Evolutionary conservation across 2,888 invertebrate genomes (phyloP), one percentile per base, ranked within the genome.

Genomic region (Clanis bilineata): DNA sequence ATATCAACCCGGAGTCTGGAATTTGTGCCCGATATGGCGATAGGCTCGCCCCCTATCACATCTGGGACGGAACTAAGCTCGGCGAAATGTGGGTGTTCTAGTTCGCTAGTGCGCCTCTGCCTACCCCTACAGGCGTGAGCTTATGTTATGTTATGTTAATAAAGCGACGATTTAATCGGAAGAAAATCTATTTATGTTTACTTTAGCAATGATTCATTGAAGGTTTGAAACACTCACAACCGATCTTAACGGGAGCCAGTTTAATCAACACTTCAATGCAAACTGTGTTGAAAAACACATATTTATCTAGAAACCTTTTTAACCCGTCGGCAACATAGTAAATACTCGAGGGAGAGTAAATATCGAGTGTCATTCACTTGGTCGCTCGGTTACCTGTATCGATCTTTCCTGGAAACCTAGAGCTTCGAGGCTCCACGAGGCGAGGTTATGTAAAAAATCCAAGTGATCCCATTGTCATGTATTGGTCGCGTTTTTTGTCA

Each of bases 401-500:
- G 25, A 47, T 32, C 28, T 51, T 51, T 51, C 51, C 32, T 18
- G 32, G 51, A 51, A 51, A 43, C 38, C 22, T 58, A 61, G 65
- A 66, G 64, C 12, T 25, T 60, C 22, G 62, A 63, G 41, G 61
- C 47, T 45, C 66, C 10, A 43, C 38, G 63, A 57, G 51, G 15
- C 51, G 65, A 61, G 62, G 61, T 58, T 63, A 41, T 41, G 41
- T 21, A 28, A 59, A 59, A 62, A 56, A 60, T 64, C 22, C 22
- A 61, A 58, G 44, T 58, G 60, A 60, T 57, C 58, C 64, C 55
- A 65, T 68, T 68, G 68, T 68, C 58, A 61, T 45, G 5, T 25
- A 45, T 18, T 18, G 41, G 41, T 18, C 41, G 22, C 22, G 21
- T 77, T 80, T 83, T 83, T 79, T 79, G 68, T 70, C 64, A 73